Evolutionary conservation across 2,888 invertebrate species (phyloP).

Genomic region (Steinernema carpocapsae): DNA sequence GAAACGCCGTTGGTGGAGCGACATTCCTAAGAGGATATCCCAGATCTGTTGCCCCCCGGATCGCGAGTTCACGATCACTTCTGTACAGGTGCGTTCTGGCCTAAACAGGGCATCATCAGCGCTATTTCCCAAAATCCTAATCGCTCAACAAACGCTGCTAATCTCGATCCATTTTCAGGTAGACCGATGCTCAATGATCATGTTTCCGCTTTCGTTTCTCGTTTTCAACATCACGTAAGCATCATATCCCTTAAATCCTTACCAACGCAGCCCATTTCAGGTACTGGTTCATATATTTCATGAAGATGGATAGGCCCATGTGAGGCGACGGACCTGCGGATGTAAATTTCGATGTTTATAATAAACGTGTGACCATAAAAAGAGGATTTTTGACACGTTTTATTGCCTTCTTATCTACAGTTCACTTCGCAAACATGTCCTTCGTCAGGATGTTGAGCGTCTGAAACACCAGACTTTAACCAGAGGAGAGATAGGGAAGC

Average conservation of each 20-base stretch:
- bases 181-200: slow-evolving; percentile 67
- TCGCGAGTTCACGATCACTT: slow-evolving; percentile 66
- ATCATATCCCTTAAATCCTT: not conserved
- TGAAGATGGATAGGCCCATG: slow-evolving; percentile 65
- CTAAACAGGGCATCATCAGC: too few species aligned
- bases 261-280: slow-evolving; percentile 44
- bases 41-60: slow-evolving; percentile 47
- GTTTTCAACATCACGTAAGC: slow-evolving; percentile 66
- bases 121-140: too few species aligned
- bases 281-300: slow-evolving; percentile 65
- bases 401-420: too few species aligned
- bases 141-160: too few species aligned
- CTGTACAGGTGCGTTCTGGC: slow-evolving; percentile 61
- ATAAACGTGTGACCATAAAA: too few species aligned
- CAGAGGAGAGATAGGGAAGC: too few species aligned
- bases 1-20: slow-evolving; percentile 15
- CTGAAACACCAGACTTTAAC: too few species aligned
- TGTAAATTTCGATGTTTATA: too few species aligned
- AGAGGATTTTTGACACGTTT: too few species aligned
- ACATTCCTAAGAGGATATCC: slow-evolving; percentile 20
- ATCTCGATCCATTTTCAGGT: slow-evolving; percentile 57
- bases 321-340: too few species aligned
- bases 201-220: slow-evolving; percentile 67
- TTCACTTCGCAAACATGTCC: too few species aligned
- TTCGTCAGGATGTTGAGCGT: too few species aligned